Conservation (phyloP, 2,888 invertebrate genomes). For the Deilephila porcellus region DNA sequence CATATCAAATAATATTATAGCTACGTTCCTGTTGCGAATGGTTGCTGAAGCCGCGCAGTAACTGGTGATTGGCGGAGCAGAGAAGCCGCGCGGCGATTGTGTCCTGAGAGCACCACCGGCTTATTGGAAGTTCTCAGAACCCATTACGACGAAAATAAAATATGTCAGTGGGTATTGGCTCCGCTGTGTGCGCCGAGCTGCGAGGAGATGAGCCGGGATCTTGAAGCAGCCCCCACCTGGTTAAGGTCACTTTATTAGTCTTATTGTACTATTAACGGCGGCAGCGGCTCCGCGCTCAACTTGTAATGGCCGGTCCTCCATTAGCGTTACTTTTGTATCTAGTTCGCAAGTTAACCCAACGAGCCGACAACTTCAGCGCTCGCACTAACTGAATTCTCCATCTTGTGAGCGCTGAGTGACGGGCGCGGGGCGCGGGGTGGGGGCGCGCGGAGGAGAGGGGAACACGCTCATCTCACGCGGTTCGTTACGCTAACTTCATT, state of each 20-base stretch:
- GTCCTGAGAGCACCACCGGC: no score
- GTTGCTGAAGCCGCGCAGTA: no score
- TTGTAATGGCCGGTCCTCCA: not conserved
- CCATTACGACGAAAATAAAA: no score
- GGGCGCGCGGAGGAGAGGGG: not conserved
- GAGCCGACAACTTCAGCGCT: not conserved
- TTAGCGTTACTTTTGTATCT: slow-evolving; percentile 17
- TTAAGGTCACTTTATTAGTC: slow-evolving; percentile 1
- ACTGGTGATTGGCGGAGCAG: no score
- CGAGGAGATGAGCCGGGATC: not conserved
- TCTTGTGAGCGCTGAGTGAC: slow-evolving; percentile 2
- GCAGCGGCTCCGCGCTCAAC: not conserved
- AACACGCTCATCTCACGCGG: not conserved
- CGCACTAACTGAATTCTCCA: not conserved
- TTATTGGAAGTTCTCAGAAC: no score
- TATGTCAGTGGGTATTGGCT: not conserved
- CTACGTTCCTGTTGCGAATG: no score
- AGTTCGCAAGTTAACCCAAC: not conserved
- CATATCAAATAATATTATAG: no score
- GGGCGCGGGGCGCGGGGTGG: not conserved
- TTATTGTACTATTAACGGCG: not conserved
- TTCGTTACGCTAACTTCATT: slow-evolving; percentile 16
- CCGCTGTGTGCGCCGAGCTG: not conserved
- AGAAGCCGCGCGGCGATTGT: no score
- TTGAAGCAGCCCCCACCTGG: slow-evolving; percentile 3